phyloP scores from a whole-genome alignment of 2,888 invertebrate genomes.

The Clepsis dumicolana region DNA sequence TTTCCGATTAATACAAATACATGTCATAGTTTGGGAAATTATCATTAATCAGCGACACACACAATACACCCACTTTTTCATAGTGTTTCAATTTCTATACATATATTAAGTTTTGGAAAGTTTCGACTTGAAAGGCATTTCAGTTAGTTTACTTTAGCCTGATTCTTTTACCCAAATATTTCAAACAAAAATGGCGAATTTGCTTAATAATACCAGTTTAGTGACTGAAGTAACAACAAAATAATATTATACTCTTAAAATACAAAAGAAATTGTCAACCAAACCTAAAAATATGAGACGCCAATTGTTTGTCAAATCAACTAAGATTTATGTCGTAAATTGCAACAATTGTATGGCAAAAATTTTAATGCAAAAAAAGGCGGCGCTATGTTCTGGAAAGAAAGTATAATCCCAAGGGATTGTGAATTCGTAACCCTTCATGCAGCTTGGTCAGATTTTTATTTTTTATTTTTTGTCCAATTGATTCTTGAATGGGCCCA shows the following conservation, averaged over 20 bases:
- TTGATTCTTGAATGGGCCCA: constrained; percentile 68
- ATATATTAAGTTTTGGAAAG: no score
- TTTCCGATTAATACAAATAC: no score
- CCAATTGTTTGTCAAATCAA: constrained; percentile 45
- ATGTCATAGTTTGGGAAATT: no score
- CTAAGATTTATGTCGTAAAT: constrained; percentile 54
- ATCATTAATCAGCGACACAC: no score
- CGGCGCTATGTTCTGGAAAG: constrained; percentile 75
- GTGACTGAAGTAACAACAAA: not conserved
- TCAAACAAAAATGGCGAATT: not conserved
- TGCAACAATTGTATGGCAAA: constrained; percentile 55
- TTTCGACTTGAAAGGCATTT: no score
- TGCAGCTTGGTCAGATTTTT: constrained; percentile 51
- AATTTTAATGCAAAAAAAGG: constrained; percentile 41
- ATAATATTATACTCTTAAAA: constrained; percentile 17
- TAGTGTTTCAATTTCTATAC: no score
- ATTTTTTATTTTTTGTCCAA: constrained; percentile 61
- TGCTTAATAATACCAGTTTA: not conserved
- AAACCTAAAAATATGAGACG: constrained; percentile 35
- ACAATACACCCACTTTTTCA: no score
- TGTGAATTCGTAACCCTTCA: constrained; percentile 72
- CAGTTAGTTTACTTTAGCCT: no score
- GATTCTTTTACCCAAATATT: not conserved
- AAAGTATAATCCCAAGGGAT: constrained; percentile 69
- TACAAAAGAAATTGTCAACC: constrained; percentile 44